These are phyloP conservation scores for Hedya salicella DNA, from an alignment of 2,888 invertebrate species.

Conservation along the genomic window DNA sequence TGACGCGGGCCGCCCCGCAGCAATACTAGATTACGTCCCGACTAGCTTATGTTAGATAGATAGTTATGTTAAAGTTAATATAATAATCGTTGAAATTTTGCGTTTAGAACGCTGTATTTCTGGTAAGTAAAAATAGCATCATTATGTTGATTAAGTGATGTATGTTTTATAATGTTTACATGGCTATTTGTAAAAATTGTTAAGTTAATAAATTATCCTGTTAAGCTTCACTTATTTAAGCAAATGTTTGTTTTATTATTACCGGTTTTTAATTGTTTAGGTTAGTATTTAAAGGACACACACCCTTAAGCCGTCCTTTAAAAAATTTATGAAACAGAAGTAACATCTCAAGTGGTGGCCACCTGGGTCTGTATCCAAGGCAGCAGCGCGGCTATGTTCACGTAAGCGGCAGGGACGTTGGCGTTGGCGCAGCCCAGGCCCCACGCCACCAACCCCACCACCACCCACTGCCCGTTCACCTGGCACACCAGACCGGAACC, in stretches of 20 bases:
- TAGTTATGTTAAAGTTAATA: constrained; percentile 66
- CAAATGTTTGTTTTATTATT: constrained; percentile 43
- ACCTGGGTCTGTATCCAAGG: constrained; percentile 87
- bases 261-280: constrained; percentile 41
- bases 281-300: background rate
- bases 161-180: constrained; percentile 83
- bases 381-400: constrained; percentile 88
- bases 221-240: constrained; percentile 63
- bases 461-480: constrained; percentile 82
- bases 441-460: constrained; percentile 90
- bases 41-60: constrained; percentile 64
- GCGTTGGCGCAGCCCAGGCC: constrained; percentile 89
- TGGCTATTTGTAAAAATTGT: constrained; percentile 81
- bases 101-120: constrained; percentile 80
- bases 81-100: constrained; percentile 70
- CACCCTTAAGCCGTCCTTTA: background rate
- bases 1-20: constrained; percentile 72
- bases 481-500: constrained; percentile 89
- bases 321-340: background rate
- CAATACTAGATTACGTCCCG: constrained; percentile 84
- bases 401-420: constrained; percentile 91
- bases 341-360: constrained; percentile 58
- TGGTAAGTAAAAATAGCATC: constrained; percentile 60
- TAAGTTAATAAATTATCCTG: constrained; percentile 80
- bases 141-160: constrained; percentile 72